These are phyloP conservation scores for Etia nguti DNA, from an alignment of 2,113 vertebrate species.

Conservation along the genomic window DNA sequence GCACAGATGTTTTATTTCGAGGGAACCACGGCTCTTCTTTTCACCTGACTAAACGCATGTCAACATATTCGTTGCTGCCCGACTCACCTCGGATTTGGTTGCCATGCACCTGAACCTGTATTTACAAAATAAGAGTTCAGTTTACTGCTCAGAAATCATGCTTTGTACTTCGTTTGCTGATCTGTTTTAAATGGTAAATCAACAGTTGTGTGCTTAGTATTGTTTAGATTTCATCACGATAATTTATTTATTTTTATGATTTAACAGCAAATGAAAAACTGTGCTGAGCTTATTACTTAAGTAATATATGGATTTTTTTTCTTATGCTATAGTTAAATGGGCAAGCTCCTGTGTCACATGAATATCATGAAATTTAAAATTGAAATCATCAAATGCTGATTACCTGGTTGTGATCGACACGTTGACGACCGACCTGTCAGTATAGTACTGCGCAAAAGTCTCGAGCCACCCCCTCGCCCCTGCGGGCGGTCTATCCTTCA, in stretches of 20 bases:
- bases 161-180: neutral
- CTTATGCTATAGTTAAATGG: neutral
- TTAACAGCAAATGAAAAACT: neutral
- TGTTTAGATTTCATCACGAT: neutral
- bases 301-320: too few relatives aligned
- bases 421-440: neutral
- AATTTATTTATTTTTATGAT: neutral
- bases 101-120: neutral
- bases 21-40: neutral
- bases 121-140: neutral
- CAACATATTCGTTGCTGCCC: accelerated
- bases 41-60: neutral
- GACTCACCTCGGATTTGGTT: neutral
- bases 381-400: neutral
- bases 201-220: neutral
- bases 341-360: neutral
- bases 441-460: neutral
- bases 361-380: neutral
- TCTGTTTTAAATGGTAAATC: neutral
- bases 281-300: accelerated
- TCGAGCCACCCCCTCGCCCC: neutral
- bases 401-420: neutral
- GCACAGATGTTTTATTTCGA: neutral
- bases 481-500: accelerated
- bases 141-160: neutral